A percentile compares a stretch with the other conserved stretches of the same genome.
Conservation (phyloP, 1,140 invertebrate species). For the Panulirus ornatus region DNA sequence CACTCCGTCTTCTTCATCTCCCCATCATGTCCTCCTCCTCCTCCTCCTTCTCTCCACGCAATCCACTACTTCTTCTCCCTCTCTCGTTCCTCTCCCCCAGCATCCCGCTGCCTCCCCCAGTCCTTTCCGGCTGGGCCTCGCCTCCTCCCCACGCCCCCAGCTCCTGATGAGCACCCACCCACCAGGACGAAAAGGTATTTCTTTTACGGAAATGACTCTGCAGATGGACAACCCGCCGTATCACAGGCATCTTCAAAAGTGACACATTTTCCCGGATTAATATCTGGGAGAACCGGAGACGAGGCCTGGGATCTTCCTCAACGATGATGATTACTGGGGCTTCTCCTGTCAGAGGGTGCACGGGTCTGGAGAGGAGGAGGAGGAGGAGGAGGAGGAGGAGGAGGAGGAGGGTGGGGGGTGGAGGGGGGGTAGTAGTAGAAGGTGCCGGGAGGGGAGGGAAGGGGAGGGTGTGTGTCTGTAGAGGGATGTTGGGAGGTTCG, state of each 20-base stretch:
- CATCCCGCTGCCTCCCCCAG: background rate
- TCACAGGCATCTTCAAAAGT: constrained; percentile 40
- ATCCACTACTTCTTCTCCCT: background rate
- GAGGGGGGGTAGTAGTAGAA: background rate
- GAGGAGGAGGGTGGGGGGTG: background rate
- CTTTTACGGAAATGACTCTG: constrained; percentile 36
- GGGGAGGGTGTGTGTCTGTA: too few species aligned
- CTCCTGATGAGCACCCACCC: constrained; percentile 9
- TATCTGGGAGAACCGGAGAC: background rate
- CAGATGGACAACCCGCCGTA: constrained; percentile 23
- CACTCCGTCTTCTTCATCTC: background rate
- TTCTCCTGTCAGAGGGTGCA: too few species aligned
- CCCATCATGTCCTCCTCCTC: background rate
- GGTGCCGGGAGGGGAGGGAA: background rate
- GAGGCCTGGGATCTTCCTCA: background rate
- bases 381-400: background rate
- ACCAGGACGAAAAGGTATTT: constrained; percentile 30
- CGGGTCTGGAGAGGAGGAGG: background rate
- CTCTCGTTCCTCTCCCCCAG: background rate
- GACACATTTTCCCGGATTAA: constrained; percentile 34
- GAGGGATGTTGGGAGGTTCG: too few species aligned
- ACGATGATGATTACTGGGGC: too few species aligned
- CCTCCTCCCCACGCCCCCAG: background rate
- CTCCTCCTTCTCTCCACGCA: background rate
- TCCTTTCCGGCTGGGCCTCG: too few species aligned